phyloP scores from a whole-genome alignment of 2,797 vertebrate genomes.

The Halcyon badia region DNA sequence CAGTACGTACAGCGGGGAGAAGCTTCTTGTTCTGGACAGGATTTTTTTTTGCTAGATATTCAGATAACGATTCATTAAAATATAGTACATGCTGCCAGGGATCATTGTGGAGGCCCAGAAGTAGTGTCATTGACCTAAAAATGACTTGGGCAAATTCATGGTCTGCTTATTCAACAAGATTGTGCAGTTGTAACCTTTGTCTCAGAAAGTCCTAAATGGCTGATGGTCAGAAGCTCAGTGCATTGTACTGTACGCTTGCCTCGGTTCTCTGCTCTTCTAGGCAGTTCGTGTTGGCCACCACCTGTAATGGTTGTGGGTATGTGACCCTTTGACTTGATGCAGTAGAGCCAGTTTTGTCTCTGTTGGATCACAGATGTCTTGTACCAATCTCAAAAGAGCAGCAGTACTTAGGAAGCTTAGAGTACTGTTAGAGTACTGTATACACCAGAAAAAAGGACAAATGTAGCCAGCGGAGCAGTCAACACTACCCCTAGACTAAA shows the following conservation, averaged over 20 bases:
- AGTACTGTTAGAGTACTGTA: neutral
- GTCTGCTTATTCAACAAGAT: neutral
- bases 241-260: neutral
- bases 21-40: neutral
- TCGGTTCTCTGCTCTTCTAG: neutral
- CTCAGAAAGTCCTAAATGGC: neutral
- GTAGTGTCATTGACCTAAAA: neutral
- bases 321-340: neutral
- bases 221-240: neutral
- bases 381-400: neutral
- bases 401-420: neutral
- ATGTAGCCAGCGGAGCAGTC: neutral
- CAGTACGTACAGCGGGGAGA: neutral
- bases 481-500: neutral
- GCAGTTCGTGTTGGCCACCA: neutral
- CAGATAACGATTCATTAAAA: neutral
- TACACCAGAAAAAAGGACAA: neutral
- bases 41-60: neutral
- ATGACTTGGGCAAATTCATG: neutral
- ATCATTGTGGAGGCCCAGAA: neutral
- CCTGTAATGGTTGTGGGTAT: neutral
- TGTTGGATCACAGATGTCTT: neutral
- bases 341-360: neutral
- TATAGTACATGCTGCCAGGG: neutral
- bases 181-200: neutral